Evolutionary conservation across 2,797 vertebrate species (phyloP).

Genomic region (Falco berigora): DNA sequence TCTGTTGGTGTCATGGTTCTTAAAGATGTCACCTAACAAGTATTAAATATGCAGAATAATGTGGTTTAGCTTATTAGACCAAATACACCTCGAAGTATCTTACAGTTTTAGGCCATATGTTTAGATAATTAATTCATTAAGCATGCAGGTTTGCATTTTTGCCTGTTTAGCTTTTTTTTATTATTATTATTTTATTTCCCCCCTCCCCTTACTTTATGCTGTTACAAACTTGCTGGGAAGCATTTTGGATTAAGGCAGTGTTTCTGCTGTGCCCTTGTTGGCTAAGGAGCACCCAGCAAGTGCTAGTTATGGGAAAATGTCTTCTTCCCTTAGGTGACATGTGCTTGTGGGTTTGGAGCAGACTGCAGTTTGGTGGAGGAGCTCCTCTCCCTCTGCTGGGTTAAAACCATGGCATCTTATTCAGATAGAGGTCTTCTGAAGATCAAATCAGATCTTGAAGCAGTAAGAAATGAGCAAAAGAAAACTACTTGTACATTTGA

Average conservation of each 20-base stretch:
- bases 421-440: not conserved
- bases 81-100: not conserved
- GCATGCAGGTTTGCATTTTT: not conserved
- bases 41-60: not conserved
- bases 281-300: not conserved
- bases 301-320: not conserved
- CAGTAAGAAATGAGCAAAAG: not conserved
- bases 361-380: not conserved
- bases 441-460: not conserved
- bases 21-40: not conserved
- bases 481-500: not conserved
- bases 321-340: not conserved
- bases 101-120: not conserved
- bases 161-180: not conserved
- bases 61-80: not conserved
- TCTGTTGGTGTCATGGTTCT: not conserved
- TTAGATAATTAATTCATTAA: not conserved
- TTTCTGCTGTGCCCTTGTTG: not conserved
- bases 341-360: not conserved
- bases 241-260: not conserved
- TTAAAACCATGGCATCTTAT: not conserved
- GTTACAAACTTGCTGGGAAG: not conserved
- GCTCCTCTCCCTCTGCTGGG: not conserved
- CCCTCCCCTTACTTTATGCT: not conserved
- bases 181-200: rapidly evolving